Conservation (phyloP, 1,140 invertebrate genomes). For the Conopomorpha cramerella region DNA sequence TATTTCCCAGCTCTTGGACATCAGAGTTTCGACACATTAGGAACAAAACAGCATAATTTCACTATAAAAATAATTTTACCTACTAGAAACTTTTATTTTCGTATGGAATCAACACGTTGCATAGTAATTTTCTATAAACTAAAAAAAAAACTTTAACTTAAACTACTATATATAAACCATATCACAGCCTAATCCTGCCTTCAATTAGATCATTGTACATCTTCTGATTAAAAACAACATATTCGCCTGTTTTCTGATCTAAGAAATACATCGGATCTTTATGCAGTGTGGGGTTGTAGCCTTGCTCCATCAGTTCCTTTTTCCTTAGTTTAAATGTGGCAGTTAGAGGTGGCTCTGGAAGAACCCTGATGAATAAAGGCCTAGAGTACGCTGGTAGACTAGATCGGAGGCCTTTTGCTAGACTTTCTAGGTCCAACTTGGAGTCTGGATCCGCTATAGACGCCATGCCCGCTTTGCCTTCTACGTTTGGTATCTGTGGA, state of each 20-base stretch:
- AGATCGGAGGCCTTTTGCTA: conserved; percentile 69
- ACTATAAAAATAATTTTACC: too few relatives aligned
- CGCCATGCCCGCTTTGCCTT: conserved; percentile 96
- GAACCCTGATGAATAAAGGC: conserved; percentile 86
- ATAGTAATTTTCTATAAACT: neutral
- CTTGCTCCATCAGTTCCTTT: conserved; percentile 77
- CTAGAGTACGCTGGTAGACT: conserved; percentile 82
- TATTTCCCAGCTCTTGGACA: conserved; percentile 42
- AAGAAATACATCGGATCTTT: conserved; percentile 78
- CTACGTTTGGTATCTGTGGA: conserved; percentile 73
- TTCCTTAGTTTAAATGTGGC: conserved; percentile 94
- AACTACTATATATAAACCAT: conserved; percentile 13
- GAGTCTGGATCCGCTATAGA: conserved; percentile 81
- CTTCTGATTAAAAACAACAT: conserved; percentile 68
- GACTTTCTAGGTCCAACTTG: conserved; percentile 67
- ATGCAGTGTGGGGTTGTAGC: conserved; percentile 68
- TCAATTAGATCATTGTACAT: conserved; percentile 69
- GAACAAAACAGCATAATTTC: too few relatives aligned
- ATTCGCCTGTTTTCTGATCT: conserved; percentile 65
- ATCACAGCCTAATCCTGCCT: conserved; percentile 39
- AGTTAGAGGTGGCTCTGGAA: conserved; percentile 80
- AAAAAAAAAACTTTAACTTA: too few relatives aligned
- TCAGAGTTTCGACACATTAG: too few relatives aligned
- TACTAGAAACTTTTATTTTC: too few relatives aligned
- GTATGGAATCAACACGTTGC: neutral